Conservation (phyloP, 2,888 invertebrate species). For the Cerceris ruficornis region DNA sequence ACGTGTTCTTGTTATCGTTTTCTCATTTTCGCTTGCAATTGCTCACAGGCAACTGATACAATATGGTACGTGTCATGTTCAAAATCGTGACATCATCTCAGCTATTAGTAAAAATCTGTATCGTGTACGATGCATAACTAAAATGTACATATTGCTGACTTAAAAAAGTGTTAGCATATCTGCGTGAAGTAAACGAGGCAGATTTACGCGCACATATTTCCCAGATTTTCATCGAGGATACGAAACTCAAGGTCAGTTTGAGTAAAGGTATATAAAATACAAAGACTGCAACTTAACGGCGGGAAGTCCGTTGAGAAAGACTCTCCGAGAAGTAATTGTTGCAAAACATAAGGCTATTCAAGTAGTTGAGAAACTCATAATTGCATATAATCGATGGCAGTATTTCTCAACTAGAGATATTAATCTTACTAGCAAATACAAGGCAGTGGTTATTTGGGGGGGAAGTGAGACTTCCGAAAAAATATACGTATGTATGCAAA, state of each 20-base stretch:
- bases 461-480: constrained; percentile 34
- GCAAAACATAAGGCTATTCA: constrained; percentile 20
- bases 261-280: background rate
- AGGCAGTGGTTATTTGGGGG: constrained; percentile 46
- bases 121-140: no score
- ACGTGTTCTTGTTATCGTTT: constrained; percentile 18
- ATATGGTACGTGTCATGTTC: no score
- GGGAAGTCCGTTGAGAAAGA: constrained; percentile 15
- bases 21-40: constrained; percentile 16
- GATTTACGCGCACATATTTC: background rate
- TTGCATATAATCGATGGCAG: constrained; percentile 30
- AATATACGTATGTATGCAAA: constrained; percentile 45
- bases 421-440: constrained; percentile 33
- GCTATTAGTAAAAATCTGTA: no score
- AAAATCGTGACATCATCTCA: no score
- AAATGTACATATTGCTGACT: no score
- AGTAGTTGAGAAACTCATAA: constrained; percentile 21
- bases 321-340: constrained; percentile 8
- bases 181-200: background rate
- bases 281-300: background rate
- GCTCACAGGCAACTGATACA: constrained; percentile 1
- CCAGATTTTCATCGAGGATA: background rate
- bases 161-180: no score
- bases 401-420: constrained; percentile 19
- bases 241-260: background rate